phyloP scores from a whole-genome alignment of 2,113 vertebrate genomes.

The Centropus bengalensis region DNA sequence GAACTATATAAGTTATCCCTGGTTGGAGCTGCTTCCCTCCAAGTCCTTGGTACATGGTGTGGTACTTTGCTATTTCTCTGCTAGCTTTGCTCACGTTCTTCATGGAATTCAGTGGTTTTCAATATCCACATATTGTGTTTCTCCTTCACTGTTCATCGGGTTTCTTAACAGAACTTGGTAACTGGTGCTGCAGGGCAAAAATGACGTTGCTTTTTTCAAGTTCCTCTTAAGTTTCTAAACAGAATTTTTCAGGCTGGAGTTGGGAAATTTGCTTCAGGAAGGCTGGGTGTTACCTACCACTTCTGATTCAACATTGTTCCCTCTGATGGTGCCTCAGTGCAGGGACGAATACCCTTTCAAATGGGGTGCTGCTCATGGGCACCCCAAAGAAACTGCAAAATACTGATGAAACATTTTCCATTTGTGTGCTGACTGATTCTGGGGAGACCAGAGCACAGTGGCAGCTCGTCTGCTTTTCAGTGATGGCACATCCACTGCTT shows the following conservation, averaged over 20 bases:
- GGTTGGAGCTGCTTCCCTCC: neutral
- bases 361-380: neutral
- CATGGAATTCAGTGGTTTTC: neutral
- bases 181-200: neutral
- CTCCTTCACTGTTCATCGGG: neutral
- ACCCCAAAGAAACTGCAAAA: neutral
- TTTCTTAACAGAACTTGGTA: neutral
- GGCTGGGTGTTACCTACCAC: neutral
- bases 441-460: neutral
- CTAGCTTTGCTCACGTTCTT: neutral
- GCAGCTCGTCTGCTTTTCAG: neutral
- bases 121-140: neutral
- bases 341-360: neutral
- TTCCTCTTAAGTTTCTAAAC: neutral
- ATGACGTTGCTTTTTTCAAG: no score
- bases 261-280: neutral
- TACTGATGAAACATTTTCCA: neutral
- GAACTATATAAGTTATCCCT: neutral
- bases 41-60: neutral
- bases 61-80: neutral
- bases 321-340: neutral
- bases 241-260: neutral
- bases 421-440: neutral
- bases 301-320: neutral
- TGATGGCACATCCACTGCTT: neutral